Conservation (phyloP, 2,888 invertebrate genomes). For the Brenthis hecate region DNA sequence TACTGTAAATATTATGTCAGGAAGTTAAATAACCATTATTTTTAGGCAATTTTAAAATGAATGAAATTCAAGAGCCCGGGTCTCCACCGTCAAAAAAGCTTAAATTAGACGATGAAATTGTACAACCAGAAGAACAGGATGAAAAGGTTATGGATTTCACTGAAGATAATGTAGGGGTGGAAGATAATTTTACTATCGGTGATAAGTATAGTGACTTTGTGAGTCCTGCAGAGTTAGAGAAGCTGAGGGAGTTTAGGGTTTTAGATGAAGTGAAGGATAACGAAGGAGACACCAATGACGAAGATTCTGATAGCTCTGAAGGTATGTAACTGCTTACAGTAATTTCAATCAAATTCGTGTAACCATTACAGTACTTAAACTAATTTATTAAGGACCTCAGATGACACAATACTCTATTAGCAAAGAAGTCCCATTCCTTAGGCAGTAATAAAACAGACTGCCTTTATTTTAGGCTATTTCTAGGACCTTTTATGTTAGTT, state of each 20-base stretch:
- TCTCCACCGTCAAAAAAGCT: conserved; percentile 54
- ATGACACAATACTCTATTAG: too few relatives aligned
- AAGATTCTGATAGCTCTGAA: conserved; percentile 61
- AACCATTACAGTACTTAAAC: too few relatives aligned
- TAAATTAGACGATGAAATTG: conserved; percentile 44
- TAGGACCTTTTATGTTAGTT: too few relatives aligned
- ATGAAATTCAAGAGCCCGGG: conserved; percentile 31
- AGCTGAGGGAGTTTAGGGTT: conserved; percentile 68
- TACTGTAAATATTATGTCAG: background rate
- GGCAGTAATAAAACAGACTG: too few relatives aligned
- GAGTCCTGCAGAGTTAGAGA: conserved; percentile 60
- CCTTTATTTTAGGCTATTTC: too few relatives aligned
- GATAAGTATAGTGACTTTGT: conserved; percentile 57
- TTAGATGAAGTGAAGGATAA: conserved; percentile 73
- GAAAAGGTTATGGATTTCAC: conserved; percentile 40
- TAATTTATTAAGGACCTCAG: too few relatives aligned
- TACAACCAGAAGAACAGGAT: background rate
- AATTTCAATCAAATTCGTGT: too few relatives aligned
- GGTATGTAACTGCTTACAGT: conserved; percentile 48
- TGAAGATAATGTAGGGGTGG: conserved; percentile 41
- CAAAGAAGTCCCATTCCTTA: too few relatives aligned
- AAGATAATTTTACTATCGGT: conserved; percentile 40
- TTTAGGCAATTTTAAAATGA: conserved; percentile 41
- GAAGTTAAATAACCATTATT: conserved; percentile 26
- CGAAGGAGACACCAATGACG: conserved; percentile 70